A percentile compares a stretch with the other conserved stretches of the same genome.
Evolutionary conservation across 2,113 vertebrate genomes (phyloP).

Genomic region (Pholis gunnellus): DNA sequence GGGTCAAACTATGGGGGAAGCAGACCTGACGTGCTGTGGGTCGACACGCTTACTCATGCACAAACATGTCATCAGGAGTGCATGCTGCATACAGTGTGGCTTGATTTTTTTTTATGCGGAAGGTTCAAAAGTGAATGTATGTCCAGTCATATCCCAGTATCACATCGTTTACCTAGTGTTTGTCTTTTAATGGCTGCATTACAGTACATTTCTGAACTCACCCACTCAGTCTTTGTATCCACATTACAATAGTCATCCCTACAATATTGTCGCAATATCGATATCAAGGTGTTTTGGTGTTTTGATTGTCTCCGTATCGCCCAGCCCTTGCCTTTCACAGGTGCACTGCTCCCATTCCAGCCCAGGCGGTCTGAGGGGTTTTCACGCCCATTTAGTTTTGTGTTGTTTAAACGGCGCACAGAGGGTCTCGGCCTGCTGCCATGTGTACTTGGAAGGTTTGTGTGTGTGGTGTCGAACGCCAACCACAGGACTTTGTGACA

Average conservation of each 20-base stretch:
- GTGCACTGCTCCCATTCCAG: constrained; percentile 3
- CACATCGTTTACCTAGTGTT: too few species aligned
- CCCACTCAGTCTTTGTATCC: background rate
- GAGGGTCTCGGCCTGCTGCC: background rate
- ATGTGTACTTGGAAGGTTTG: constrained; percentile 1
- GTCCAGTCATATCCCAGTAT: background rate
- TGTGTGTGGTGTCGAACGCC: background rate
- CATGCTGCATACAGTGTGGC: background rate
- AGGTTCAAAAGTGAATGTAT: background rate
- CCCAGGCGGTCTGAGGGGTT: background rate
- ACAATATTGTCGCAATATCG: too few species aligned
- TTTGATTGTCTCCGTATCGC: too few species aligned
- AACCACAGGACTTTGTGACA: background rate
- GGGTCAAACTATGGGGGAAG: constrained; percentile 16
- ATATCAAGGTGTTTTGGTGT: too few species aligned
- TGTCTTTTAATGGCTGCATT: background rate
- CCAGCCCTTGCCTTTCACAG: background rate
- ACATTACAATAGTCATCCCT: background rate
- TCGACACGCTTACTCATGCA: background rate
- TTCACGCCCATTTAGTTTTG: constrained; percentile 8
- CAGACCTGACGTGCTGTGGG: too few species aligned
- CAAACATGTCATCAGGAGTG: constrained; percentile 3
- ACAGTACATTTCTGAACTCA: too few species aligned
- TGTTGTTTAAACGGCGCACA: constrained; percentile 19
- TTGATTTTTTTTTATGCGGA: background rate